Evolutionary conservation across 2,797 vertebrate genomes (phyloP).

Genomic region (Artibeus lituratus): DNA sequence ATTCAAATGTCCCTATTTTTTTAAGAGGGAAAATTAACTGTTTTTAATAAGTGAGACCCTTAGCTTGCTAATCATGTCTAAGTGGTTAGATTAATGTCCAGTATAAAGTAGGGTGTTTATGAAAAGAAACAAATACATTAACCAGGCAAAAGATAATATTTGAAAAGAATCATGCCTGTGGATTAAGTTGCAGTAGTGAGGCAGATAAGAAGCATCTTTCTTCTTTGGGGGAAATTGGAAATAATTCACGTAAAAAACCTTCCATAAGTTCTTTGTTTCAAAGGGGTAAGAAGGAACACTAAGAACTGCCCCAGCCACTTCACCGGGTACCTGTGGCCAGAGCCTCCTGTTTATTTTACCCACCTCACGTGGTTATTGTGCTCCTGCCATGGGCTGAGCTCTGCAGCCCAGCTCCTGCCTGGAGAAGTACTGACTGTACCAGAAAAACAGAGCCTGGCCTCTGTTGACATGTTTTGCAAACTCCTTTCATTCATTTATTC

Average conservation of each 20-base stretch:
- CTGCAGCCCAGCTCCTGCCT: not conserved
- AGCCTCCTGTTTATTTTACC: not conserved
- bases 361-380: not conserved
- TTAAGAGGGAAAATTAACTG: slow-evolving; percentile 59
- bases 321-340: not conserved
- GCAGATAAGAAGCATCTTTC: not conserved
- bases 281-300: not conserved
- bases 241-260: not conserved
- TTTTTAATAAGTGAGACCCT: slow-evolving; percentile 65
- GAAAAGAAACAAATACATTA: slow-evolving; percentile 44
- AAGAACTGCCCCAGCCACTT: not conserved
- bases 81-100: slow-evolving; percentile 48
- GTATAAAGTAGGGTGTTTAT: slow-evolving; percentile 41
- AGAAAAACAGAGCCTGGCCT: not conserved
- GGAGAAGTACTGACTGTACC: not conserved
- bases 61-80: slow-evolving; percentile 64
- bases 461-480: not conserved
- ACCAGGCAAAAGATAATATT: slow-evolving; percentile 37
- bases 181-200: not conserved
- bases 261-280: slow-evolving; percentile 7
- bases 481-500: not conserved
- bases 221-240: not conserved
- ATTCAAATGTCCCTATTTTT: slow-evolving; percentile 48
- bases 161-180: not conserved
- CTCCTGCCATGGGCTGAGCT: not conserved